These are phyloP conservation scores for Lipotes vexillifer DNA, from an alignment of 2,113 vertebrate genomes.

Conservation along the genomic window DNA sequence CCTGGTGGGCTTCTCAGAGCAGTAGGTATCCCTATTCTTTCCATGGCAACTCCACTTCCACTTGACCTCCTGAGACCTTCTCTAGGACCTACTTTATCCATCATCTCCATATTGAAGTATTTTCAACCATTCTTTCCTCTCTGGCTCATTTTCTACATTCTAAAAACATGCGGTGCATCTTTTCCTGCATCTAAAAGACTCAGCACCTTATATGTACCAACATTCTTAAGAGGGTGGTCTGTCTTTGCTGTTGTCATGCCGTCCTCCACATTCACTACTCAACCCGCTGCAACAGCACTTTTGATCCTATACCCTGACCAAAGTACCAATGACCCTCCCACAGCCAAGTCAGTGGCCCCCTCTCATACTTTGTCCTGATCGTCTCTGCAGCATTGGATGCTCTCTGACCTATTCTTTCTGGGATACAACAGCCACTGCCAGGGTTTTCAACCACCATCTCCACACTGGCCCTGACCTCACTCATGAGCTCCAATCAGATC, in stretches of 20 bases:
- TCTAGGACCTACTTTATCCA: background rate
- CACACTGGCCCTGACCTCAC: background rate
- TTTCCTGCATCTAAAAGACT: background rate
- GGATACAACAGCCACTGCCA: rapidly evolving
- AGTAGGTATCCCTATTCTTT: background rate
- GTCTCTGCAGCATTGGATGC: background rate
- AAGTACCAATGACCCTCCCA: background rate
- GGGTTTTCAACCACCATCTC: background rate
- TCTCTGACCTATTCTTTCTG: background rate
- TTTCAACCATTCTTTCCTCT: background rate
- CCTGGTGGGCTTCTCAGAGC: background rate
- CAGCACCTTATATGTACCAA: background rate
- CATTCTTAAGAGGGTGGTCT: background rate
- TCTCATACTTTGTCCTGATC: background rate
- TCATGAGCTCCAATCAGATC: background rate
- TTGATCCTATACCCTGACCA: background rate
- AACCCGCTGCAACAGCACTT: background rate
- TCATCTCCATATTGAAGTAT: background rate
- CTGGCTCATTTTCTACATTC: background rate
- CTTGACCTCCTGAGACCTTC: background rate
- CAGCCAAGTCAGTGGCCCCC: background rate
- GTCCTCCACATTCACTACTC: background rate
- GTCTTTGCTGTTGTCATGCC: background rate
- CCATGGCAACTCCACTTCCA: background rate
- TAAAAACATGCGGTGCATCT: background rate